Evolutionary conservation across 2,888 invertebrate genomes (phyloP), one percentile per base, ranked within the genome.

Genomic region (Troides helena): DNA sequence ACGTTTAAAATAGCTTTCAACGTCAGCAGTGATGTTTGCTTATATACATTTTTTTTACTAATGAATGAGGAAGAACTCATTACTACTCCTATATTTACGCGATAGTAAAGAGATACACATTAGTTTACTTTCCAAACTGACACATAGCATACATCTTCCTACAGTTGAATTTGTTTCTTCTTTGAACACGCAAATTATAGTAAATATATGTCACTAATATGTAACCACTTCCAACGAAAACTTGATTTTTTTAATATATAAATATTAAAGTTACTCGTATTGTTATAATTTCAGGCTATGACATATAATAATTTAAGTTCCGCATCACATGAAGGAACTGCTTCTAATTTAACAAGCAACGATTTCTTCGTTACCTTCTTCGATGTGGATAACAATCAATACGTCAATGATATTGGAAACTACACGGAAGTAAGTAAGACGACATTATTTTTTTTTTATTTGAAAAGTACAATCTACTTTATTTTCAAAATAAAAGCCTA

Each of bases 281-380:
- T 30, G 14, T 46, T 46, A 46, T 46, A 18, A 53, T 53, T 53
- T n/a, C 53, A 53, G 53, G n/a, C 53, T n/a, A 53, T 53, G 53
- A n/a, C 53, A 6, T n/a, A n/a, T n/a, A 53, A 18, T 53, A 53
- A 53, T 7, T 53, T 53, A n/a, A 53, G n/a, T 18, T 18, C 18
- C 53, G n/a, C 18, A n/a, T 53, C 53, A n/a, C 53, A n/a, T 14
- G 30, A 60, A 60, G 14, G 6, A 36, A 6, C 50, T 36, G 36
- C 5, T 36, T 58, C 58, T 17, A 66, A 70, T 62, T n/a, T 21
- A n/a, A 62, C 62, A 21, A 21, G 50, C 30, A 30, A 62, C 7
- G 81, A 77, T 73, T 82, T 81, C 78, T 86, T 80, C 75, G 78
- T 88, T 75, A 88, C 89, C 0, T 83, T 84, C 73, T 85, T 74